Percentiles rank a stretch among this genome's conserved stretches.
These are phyloP conservation scores for Muscicapa striata DNA, from an alignment of 2,797 vertebrate genomes.

Conservation along the genomic window DNA sequence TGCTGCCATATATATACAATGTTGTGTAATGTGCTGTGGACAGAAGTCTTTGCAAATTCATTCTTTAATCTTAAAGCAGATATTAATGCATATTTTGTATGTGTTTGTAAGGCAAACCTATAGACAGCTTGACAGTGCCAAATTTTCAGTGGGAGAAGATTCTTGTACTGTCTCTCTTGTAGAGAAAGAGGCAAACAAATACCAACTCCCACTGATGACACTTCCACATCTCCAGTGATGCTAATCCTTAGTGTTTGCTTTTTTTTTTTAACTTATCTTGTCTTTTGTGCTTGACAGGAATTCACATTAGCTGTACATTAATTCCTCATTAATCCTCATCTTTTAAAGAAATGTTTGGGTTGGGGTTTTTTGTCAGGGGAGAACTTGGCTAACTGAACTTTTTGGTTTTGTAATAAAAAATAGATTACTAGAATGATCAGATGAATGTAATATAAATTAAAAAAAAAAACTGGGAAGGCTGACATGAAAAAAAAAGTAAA, in stretches of 20 bases:
- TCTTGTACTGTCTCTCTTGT: background rate
- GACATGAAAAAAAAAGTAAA: background rate
- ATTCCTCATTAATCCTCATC: background rate
- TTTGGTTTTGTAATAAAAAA: background rate
- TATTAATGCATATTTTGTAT: background rate
- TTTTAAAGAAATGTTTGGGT: background rate
- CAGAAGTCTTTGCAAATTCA: background rate
- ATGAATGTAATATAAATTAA: background rate
- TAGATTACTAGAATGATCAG: background rate
- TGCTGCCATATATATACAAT: background rate
- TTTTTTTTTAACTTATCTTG: background rate
- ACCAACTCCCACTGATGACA: background rate
- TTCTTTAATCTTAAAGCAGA: background rate
- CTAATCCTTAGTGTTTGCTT: background rate
- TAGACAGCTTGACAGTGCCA: background rate
- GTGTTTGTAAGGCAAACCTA: background rate
- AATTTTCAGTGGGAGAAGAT: background rate
- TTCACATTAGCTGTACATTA: background rate
- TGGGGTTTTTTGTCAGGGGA: background rate
- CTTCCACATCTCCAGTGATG: background rate
- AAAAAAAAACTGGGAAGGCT: background rate
- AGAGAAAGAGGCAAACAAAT: background rate
- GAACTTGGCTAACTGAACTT: background rate
- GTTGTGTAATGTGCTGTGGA: fast-evolving
- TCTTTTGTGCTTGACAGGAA: background rate